Evolutionary conservation across 2,797 vertebrate genomes (phyloP).

Genomic region (Danio kyathit): DNA sequence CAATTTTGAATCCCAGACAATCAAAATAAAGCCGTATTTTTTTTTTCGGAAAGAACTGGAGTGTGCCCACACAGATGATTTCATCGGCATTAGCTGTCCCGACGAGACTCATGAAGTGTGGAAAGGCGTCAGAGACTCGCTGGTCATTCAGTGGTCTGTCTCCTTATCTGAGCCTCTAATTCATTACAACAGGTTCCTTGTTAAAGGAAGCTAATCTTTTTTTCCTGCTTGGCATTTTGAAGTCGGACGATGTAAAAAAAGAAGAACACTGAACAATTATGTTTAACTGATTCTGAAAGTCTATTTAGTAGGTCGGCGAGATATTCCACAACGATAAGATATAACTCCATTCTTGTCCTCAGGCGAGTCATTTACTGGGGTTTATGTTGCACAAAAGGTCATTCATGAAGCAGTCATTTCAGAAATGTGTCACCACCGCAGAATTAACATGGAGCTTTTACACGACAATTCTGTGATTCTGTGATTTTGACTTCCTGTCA

Average conservation of each 20-base stretch:
- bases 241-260: constrained; percentile 55
- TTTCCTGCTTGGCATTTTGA: constrained; percentile 75
- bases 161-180: constrained; percentile 71
- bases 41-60: constrained; percentile 65
- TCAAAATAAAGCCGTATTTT: constrained; percentile 69
- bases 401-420: constrained; percentile 72
- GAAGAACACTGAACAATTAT: constrained; percentile 74
- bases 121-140: constrained; percentile 77
- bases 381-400: constrained; percentile 77
- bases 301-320: constrained; percentile 66
- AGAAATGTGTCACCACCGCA: constrained; percentile 64
- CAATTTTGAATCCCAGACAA: constrained; percentile 64
- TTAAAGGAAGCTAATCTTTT: constrained; percentile 70
- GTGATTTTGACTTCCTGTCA: constrained; percentile 32
- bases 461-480: constrained; percentile 61
- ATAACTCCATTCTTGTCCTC: constrained; percentile 66
- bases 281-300: constrained; percentile 68
- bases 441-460: constrained; percentile 56
- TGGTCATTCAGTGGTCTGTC: constrained; percentile 72
- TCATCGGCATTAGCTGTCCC: constrained; percentile 69
- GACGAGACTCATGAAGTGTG: constrained; percentile 72
- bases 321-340: constrained; percentile 72
- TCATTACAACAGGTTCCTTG: constrained; percentile 69
- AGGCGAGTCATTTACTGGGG: constrained; percentile 68
- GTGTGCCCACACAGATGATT: constrained; percentile 68